phyloP scores from a whole-genome alignment of 2,113 vertebrate species.

The Scopus umbretta region DNA sequence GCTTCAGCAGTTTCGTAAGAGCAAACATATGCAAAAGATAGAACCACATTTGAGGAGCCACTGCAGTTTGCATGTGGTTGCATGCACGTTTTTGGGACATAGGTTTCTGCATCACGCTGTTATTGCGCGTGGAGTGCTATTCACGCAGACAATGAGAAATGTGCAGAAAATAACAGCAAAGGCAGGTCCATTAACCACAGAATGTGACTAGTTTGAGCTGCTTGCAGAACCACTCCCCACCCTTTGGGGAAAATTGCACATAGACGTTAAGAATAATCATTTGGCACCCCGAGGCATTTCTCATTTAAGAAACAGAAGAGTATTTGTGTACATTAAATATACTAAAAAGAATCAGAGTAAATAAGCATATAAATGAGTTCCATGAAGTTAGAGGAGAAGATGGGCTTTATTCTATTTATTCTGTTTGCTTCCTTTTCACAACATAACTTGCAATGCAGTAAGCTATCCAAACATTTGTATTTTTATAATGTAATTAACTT shows the following conservation, averaged over 20 bases:
- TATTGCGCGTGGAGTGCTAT: background rate
- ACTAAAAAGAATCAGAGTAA: background rate
- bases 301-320: background rate
- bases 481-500: background rate
- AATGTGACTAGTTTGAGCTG: background rate
- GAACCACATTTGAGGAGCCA: background rate
- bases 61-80: background rate
- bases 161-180: background rate
- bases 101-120: background rate
- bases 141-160: background rate
- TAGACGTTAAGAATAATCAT: background rate
- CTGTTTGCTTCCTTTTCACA: background rate
- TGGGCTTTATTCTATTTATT: conserved; percentile 12
- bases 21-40: background rate
- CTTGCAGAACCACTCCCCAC: background rate
- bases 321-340: background rate
- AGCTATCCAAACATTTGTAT: background rate
- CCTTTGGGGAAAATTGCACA: background rate
- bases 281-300: background rate
- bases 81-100: background rate
- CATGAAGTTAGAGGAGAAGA: background rate
- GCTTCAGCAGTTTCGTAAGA: background rate
- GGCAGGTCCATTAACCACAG: background rate
- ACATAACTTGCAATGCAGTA: background rate
- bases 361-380: background rate